A percentile compares a stretch with the other conserved stretches of the same genome.
These are phyloP conservation scores for Orchesella flavescens DNA, from an alignment of 2,888 invertebrate genomes.

Conservation along the genomic window DNA sequence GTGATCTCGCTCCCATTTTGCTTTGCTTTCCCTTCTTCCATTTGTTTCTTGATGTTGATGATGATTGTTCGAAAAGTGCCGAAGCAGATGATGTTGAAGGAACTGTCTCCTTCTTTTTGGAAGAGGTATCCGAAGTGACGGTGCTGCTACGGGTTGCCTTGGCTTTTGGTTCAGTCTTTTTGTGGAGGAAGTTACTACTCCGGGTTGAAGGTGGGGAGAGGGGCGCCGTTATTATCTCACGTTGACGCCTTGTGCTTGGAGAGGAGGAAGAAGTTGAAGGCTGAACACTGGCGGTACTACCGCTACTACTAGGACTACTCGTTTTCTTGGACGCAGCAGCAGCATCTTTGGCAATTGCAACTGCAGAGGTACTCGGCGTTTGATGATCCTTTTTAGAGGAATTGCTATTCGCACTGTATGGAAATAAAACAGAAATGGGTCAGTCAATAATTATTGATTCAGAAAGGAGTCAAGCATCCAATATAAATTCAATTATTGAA, in stretches of 20 bases:
- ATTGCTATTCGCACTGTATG: neutral
- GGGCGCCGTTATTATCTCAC: conserved; percentile 67
- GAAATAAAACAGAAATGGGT: too few species aligned
- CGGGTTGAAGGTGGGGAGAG: conserved; percentile 62
- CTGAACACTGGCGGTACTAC: conserved; percentile 46
- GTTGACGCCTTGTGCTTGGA: neutral
- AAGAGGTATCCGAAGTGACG: neutral
- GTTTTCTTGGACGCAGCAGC: neutral
- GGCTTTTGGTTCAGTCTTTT: conserved; percentile 28
- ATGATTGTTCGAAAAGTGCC: neutral
- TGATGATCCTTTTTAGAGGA: neutral
- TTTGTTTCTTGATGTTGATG: conserved; percentile 11
- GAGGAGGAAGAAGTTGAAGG: conserved; percentile 24
- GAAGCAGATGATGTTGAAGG: neutral
- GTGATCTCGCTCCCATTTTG: conserved; percentile 9
- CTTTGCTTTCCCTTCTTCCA: conserved; percentile 45
- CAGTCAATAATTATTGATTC: too few species aligned
- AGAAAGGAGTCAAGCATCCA: too few species aligned
- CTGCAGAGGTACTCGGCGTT: neutral
- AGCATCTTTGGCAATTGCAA: neutral
- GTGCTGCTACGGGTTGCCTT: conserved; percentile 4
- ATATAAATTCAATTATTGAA: too few species aligned
- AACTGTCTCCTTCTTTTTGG: neutral
- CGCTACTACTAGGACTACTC: too few species aligned
- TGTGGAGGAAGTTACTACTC: conserved; percentile 4